Base-by-base conservation (phyloP, 2,113 vertebrate species). In the Apteryx owenii region DNA sequence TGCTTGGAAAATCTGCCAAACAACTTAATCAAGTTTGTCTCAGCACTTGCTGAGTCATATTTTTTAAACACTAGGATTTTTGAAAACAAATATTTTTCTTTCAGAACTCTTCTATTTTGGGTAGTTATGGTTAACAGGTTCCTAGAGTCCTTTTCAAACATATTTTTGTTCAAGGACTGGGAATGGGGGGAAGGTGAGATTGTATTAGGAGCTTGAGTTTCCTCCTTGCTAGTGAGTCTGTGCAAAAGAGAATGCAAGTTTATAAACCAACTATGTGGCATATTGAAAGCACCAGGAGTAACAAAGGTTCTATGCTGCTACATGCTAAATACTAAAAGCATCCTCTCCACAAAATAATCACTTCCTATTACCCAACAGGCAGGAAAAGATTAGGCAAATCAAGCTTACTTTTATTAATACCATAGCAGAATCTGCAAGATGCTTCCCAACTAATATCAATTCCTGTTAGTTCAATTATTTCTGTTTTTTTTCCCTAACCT, bases 21-120 rank as follows among this genome's bases (percentile, higher is more conserved):
- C 31, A 91, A 93, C 82, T 95, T 93, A 94, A 95, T 93, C 87
- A 96, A 96, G 73, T 85, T 90, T 73, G 68, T 91, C 88, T 85
- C 83, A 88, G 96, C 85, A 96, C 94, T 95, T 86, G 76, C 76
- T 73, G 96, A 91, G 82, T 58, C 88, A 70, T 44, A 46, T 25
- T 58, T 94, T 93, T 86, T 94, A 96, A 96, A 94, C 91, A 92
- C 58, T 70, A 71, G 44, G 62, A 76, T 53, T 90, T 92, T 91
- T 93, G 82, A 86, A 62, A 62, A 22, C n/a, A 62, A 61, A 31
- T 36, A n/a, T 36, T 70, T 82, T 70, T 73, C 75, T 40, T 93
- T 84, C 40, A 85, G 68, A 90, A 84, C 61, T 58, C 76, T 88
- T 53, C 60, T 75, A 94, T 90, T 93, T 60, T 81, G 79, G 75